These are phyloP conservation scores for Agonopterix alstromeriana DNA, from an alignment of 2,888 invertebrate species.

Conservation along the genomic window DNA sequence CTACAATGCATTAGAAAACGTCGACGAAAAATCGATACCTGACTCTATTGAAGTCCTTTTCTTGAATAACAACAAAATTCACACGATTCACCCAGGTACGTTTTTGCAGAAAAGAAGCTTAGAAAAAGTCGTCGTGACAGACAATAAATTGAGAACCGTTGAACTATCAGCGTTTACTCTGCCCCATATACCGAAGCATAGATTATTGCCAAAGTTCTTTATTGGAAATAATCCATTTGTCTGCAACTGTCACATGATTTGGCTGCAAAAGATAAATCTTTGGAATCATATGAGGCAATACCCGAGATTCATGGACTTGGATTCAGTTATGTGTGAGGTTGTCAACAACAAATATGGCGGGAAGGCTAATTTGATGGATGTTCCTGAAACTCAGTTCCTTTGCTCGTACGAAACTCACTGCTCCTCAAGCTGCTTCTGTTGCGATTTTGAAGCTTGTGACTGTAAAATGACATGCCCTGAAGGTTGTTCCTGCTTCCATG, in stretches of 20 bases:
- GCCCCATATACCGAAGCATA: conserved; percentile 79
- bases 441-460: conserved; percentile 92
- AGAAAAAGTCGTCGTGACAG: conserved; percentile 85
- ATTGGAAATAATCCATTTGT: conserved; percentile 89
- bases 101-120: conserved; percentile 83
- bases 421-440: conserved; percentile 90
- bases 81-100: conserved; percentile 82
- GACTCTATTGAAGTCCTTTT: conserved; percentile 84
- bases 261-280: conserved; percentile 87
- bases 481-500: conserved; percentile 90
- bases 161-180: conserved; percentile 84
- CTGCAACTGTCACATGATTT: conserved; percentile 92
- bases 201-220: conserved; percentile 85
- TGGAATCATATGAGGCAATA: conserved; percentile 84
- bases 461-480: conserved; percentile 93
- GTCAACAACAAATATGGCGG: conserved; percentile 81
- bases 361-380: conserved; percentile 80
- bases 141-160: conserved; percentile 84
- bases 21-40: conserved; percentile 83
- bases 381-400: conserved; percentile 85
- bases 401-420: conserved; percentile 89
- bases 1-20: conserved; percentile 82
- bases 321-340: conserved; percentile 84
- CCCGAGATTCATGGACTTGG: conserved; percentile 86
- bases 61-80: conserved; percentile 86